These are phyloP conservation scores for Tragelaphus buxtoni DNA, from an alignment of 2,113 vertebrate genomes.

Conservation along the genomic window DNA sequence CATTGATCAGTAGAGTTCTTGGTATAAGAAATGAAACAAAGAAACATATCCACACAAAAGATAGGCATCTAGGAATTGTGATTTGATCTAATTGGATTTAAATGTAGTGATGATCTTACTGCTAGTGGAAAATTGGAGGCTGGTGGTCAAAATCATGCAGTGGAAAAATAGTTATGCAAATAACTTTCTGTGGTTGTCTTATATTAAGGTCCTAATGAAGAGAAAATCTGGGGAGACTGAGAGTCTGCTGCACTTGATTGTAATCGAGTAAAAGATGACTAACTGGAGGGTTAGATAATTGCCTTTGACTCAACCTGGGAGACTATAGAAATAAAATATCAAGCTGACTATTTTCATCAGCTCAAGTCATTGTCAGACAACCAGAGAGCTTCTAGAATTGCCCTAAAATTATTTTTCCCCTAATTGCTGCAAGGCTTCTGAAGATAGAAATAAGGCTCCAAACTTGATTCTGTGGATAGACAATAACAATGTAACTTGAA, in stretches of 20 bases:
- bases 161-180: not conserved
- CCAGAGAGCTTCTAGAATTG: not conserved
- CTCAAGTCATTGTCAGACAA: not conserved
- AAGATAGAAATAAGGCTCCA: not conserved
- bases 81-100: not conserved
- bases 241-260: not conserved
- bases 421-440: not conserved
- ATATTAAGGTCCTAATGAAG: not conserved
- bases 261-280: not conserved
- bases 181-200: not conserved
- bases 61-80: not conserved
- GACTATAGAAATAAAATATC: not conserved
- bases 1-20: not conserved
- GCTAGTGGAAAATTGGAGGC: not conserved
- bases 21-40: not conserved
- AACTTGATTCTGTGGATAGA: not conserved
- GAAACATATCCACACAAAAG: not conserved
- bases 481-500: not conserved
- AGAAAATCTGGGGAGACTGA: not conserved
- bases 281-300: not conserved
- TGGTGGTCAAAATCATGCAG: not conserved
- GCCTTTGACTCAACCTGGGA: not conserved
- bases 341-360: not conserved
- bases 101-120: not conserved
- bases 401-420: not conserved